Evolutionary conservation across 2,888 invertebrate genomes (phyloP), one percentile per base, ranked within the genome.

Genomic region (Xestobium rufovillosum): DNA sequence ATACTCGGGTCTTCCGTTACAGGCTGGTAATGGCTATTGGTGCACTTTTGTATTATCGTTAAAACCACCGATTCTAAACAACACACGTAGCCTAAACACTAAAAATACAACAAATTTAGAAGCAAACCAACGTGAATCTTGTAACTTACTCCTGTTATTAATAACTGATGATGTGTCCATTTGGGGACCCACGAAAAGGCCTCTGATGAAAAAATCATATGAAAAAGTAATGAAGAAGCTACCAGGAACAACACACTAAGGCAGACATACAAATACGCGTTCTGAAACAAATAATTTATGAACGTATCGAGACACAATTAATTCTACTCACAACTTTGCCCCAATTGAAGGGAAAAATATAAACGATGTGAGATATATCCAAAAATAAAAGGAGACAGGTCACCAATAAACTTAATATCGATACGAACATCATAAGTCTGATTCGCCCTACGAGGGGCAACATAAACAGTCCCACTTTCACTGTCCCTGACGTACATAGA

Each of bases 291-390:
- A 43, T 31, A 13, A 35, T 38, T 38, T 10, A 38, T 28, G 15
- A 31, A 29, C 17, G 23, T 19, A 8, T 6, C 23, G 23, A 8
- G 6, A 8, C n/a, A 19, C 6, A 6, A 19, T n/a, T 19, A 35
- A 31, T 31, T 39, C 13, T 49, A 70, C 80, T 73, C 66, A 83
- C 83, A 73, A 83, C 68, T 73, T 78, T 80, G 50, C 78, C 76
- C 82, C 83, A 83, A 63, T 82, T 81, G 61, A 83, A 77, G 52
- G 83, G 83, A 67, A 84, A 83, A 67, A 82, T 72, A 66, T 82
- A 78, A 60, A 81, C 74, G 59, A 83, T 75, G 63, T 83, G 81
- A 53, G 83, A 82, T 67, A 83, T 78, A 72, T 83, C 83, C 63
- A 83, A 77, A 72, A 84, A 82, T 61, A 83, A 72, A 67, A 84